A percentile compares a stretch with the other conserved stretches of the same genome.
phyloP scores from a whole-genome alignment of 2,113 vertebrate genomes.

The Xiphorhynchus elegans region DNA sequence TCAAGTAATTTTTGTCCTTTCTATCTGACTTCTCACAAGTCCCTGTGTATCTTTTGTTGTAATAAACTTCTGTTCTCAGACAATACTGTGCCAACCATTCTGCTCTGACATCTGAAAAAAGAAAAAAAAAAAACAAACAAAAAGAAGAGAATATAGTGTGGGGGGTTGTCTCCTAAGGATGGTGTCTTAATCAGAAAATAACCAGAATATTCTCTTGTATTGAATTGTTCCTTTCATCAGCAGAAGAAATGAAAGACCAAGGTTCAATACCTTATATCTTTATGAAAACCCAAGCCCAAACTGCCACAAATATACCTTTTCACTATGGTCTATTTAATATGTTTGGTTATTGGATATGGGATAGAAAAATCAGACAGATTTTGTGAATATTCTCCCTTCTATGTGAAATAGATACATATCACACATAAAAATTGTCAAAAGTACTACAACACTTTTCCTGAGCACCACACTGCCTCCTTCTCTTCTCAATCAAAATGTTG shows the following conservation, averaged over 20 bases:
- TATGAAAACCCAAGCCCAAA: neutral
- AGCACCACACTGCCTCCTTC: neutral
- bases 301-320: neutral
- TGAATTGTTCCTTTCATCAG: neutral
- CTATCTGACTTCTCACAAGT: neutral
- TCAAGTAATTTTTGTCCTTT: neutral
- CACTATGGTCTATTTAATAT: neutral
- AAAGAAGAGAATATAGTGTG: neutral
- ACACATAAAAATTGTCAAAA: neutral
- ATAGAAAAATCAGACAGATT: neutral
- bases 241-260: neutral
- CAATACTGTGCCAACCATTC: neutral
- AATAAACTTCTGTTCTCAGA: neutral
- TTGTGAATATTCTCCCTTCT: neutral
- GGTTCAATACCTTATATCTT: neutral
- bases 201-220: neutral
- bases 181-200: neutral
- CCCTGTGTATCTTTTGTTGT: neutral
- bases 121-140: neutral
- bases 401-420: neutral
- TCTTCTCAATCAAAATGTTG: neutral
- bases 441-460: neutral
- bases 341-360: neutral
- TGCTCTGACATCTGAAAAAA: neutral
- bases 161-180: neutral